These are phyloP conservation scores for Vombatus ursinus DNA, from an alignment of 2,113 vertebrate species.

Conservation along the genomic window DNA sequence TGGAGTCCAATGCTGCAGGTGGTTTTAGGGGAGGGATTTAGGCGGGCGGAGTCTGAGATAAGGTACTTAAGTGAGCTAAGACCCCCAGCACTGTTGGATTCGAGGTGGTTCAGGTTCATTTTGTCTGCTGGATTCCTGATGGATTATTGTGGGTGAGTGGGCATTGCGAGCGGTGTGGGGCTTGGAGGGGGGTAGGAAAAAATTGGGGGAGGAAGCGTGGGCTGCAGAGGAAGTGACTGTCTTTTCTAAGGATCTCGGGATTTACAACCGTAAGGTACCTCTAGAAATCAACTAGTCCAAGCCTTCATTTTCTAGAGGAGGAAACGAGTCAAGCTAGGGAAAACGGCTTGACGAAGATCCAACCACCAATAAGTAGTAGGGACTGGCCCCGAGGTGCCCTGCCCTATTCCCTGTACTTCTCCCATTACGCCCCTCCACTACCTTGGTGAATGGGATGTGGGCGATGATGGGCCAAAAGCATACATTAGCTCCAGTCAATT, in stretches of 20 bases:
- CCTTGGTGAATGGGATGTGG: neutral
- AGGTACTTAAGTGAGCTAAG: neutral
- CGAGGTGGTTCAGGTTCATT: neutral
- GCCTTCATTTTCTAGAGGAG: neutral
- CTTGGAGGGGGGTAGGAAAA: neutral
- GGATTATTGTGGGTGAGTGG: neutral
- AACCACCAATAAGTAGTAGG: neutral
- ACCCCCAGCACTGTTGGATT: neutral
- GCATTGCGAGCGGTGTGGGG: neutral
- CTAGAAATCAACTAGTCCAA: neutral
- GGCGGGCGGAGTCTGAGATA: neutral
- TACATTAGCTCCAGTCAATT: neutral
- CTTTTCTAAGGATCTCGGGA: neutral
- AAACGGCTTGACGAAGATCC: neutral
- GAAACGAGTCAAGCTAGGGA: neutral
- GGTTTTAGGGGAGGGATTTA: neutral
- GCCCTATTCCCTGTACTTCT: neutral
- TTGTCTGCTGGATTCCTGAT: neutral
- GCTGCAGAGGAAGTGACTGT: neutral
- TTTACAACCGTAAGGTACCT: neutral
- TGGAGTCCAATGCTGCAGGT: neutral
- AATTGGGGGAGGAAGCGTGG: neutral
- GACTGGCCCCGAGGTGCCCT: neutral
- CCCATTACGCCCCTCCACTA: neutral
- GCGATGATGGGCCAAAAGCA: neutral